Percentiles rank a stretch among this genome's conserved stretches.
Evolutionary conservation across 2,113 vertebrate genomes (phyloP).

Genomic region (Azemiops feae): DNA sequence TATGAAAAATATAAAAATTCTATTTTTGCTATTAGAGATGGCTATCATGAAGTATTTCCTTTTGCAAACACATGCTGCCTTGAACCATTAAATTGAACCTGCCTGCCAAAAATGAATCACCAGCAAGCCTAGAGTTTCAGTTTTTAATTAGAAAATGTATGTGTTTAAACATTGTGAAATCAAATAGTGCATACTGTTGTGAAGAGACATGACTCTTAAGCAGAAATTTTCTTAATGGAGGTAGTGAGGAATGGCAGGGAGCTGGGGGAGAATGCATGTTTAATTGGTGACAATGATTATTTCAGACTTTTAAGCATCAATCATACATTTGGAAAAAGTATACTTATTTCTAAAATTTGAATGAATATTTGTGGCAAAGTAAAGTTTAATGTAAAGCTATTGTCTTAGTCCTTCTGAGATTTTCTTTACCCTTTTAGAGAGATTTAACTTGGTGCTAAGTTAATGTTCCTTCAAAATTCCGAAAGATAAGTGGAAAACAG

Average conservation of each 20-base stretch:
- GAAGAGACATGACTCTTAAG: background rate
- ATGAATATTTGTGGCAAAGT: background rate
- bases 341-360: background rate
- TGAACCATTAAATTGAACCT: slow-evolving; percentile 35
- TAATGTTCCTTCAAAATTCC: background rate
- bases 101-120: slow-evolving; percentile 33
- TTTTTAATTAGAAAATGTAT: slow-evolving; percentile 24
- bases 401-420: background rate
- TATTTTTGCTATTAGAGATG: slow-evolving; percentile 9
- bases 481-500: background rate
- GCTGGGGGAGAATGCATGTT: background rate
- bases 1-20: background rate
- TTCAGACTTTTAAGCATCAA: background rate
- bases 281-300: background rate
- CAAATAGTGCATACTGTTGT: background rate
- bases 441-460: background rate
- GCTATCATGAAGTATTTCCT: slow-evolving; percentile 5
- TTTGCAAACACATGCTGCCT: background rate
- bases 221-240: background rate
- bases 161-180: slow-evolving; percentile 28
- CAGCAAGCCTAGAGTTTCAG: slow-evolving; percentile 25
- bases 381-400: background rate
- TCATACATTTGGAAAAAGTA: background rate
- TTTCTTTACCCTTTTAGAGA: background rate
- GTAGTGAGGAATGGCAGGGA: background rate